Conservation (phyloP, 2,797 vertebrate species). For the Sardinella longiceps region DNA sequence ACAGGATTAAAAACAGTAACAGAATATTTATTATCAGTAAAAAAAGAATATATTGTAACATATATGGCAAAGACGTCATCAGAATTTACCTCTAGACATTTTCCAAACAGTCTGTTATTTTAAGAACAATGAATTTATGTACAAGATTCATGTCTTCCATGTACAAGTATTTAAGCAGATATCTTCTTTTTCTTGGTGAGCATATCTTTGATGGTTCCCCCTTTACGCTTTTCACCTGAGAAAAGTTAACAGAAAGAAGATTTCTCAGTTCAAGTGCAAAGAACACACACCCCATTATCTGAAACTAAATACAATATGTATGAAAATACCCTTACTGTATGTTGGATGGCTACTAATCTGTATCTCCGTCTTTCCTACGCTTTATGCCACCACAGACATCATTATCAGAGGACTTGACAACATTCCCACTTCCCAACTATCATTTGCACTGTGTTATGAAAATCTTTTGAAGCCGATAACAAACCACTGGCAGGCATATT, state of each 20-base stretch:
- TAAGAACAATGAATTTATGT: neutral
- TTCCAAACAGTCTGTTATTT: neutral
- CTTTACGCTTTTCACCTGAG: constrained; percentile 69
- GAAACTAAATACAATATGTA: too few relatives aligned
- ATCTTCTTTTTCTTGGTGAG: constrained; percentile 62
- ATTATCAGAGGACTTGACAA: too few relatives aligned
- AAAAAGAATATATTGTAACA: neutral
- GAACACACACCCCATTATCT: too few relatives aligned
- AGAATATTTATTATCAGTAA: neutral
- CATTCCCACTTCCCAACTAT: too few relatives aligned
- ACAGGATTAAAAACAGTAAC: neutral
- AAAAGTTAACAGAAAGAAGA: constrained; percentile 23
- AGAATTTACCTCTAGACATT: too few relatives aligned
- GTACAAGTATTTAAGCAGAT: neutral
- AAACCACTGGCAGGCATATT: too few relatives aligned
- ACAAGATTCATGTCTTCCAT: neutral
- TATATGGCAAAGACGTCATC: neutral
- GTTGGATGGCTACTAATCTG: neutral
- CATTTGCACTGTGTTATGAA: too few relatives aligned
- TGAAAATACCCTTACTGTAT: too few relatives aligned
- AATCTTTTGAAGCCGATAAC: too few relatives aligned
- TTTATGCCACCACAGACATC: too few relatives aligned
- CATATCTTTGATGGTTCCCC: constrained; percentile 57
- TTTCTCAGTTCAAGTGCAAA: neutral
- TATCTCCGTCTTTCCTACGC: too few relatives aligned